Conservation (phyloP, 2,888 invertebrate genomes). For the Priapulus caudatus region DNA sequence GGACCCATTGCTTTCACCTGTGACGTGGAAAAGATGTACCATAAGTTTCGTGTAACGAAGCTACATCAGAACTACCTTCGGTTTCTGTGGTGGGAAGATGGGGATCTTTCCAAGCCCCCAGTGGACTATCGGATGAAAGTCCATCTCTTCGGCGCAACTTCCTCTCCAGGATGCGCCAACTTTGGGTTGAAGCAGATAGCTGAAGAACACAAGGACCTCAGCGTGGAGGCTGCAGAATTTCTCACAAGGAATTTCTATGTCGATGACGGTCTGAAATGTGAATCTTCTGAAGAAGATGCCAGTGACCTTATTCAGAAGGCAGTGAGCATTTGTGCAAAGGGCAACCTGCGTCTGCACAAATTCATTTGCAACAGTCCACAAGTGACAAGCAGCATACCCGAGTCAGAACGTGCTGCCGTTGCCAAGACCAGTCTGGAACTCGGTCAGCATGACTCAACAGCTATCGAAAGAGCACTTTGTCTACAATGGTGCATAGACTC, state of each 20-base stretch:
- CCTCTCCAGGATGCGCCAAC: not conserved
- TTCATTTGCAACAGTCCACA: not conserved
- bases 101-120: not conserved
- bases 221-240: too few species aligned
- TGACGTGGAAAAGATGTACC: conserved; percentile 20
- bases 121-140: not conserved
- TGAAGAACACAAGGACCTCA: too few species aligned
- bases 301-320: not conserved
- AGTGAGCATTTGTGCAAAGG: not conserved
- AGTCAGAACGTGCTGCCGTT: not conserved
- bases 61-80: conserved; percentile 6
- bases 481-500: not conserved
- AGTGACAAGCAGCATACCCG: not conserved
- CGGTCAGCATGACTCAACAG: not conserved
- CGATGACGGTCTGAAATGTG: not conserved
- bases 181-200: not conserved
- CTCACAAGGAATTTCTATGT: not conserved
- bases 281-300: not conserved
- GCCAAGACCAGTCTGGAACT: not conserved
- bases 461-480: not conserved
- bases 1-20: conserved; percentile 14
- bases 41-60: conserved; percentile 12
- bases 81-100: conserved; percentile 1
- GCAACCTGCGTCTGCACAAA: not conserved
- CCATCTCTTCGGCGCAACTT: not conserved